Base-by-base conservation (phyloP, 2,113 vertebrate species). In the Aspidoscelis tigris region DNA sequence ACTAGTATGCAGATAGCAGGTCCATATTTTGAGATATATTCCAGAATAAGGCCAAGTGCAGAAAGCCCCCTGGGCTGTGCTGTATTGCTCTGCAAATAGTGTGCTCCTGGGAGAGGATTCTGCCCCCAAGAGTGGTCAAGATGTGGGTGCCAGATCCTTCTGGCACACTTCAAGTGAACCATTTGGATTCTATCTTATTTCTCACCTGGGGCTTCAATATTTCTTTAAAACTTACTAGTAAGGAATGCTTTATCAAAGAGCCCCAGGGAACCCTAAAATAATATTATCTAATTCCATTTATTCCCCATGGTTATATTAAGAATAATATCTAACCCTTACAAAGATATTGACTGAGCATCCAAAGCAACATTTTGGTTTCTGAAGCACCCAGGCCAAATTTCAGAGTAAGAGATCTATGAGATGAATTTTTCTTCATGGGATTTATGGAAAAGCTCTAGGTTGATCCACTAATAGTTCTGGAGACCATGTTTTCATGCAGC, bases 401-500 rank as follows among this genome's bases (percentile, higher is more conserved):
- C n/a, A 77, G 7, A 39, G 61, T 24, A 12, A 70, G 64, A 20
- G 41, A 73, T 70, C n/a, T 26, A 73, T 18, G 16, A 55, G 12
- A 73, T 64, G 41, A 74, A 65, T 50, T 80, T 39, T 80, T 50
- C 41, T 85, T 73, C 66, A 73, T 74, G 55, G 43, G 77, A 68
- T 78, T 78, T 84, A 61, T 78, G 78, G 47, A 61, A 55, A 84
- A 72, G 44, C 55, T 78, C 44, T n/a, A 14, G 12, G 66, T 26
- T 77, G 68, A 70, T 39, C 74, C 68, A 81, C 44, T 71, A 72
- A 41, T n/a, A 82, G 33, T 78, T 78, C 55, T 53, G 69, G 64
- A 53, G 68, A 22, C 65, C 53, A 55, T 21, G 10, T 81, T 84
- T 89, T 80, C 55, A 20, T 77, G 39, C 73, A 84, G 77, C 68